Evolutionary conservation across 2,888 invertebrate species (phyloP), one percentile per base, ranked within the genome.

Genomic region (Nomada hirtipes): DNA sequence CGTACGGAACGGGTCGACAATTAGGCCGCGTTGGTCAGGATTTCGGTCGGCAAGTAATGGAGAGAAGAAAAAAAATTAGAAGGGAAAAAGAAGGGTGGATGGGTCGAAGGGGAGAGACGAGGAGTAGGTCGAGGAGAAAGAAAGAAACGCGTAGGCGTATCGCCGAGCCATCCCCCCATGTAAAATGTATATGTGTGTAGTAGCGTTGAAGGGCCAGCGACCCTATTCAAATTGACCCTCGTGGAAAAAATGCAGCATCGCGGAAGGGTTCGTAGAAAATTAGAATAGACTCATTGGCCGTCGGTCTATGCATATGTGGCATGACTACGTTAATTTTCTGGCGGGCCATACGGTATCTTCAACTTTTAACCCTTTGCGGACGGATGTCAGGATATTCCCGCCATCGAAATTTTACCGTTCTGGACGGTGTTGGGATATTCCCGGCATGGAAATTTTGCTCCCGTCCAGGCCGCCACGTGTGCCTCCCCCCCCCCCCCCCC

Each of bases 221-320:
- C 82, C 84, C 93, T 90, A 93, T 93, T 93, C 93, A 93, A 93
- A 93, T 93, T 91, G 93, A 93, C 92, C 93, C 93, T 92, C 89
- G 85, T 81, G 91, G 89, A 92, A 92, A 90, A 90, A 88, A 87
- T 84, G 86, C 79, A 86, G 64, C 73, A 82, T 86, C 85, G 85
- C 83, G 88, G 87, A 91, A 90, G 90, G 91, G 91, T 91, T 90
- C 86, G 89, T 83, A 82, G 87, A 83, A 91, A 91, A 93, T 92
- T 92, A 91, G 92, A 93, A 92, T 90, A 90, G 90, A 84, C 89
- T 85, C 86, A 84, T 86, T 81, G 79, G 76, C 86, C 84, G 89
- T 85, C 89, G 84, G 86, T 82, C 87, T 88, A 88, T 90, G 91
- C 92, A 91, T 90, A 91, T 90, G 90, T 90, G 90, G 86, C 91